These are phyloP conservation scores for Sula dactylatra DNA, from an alignment of 2,113 vertebrate species.

Conservation along the genomic window DNA sequence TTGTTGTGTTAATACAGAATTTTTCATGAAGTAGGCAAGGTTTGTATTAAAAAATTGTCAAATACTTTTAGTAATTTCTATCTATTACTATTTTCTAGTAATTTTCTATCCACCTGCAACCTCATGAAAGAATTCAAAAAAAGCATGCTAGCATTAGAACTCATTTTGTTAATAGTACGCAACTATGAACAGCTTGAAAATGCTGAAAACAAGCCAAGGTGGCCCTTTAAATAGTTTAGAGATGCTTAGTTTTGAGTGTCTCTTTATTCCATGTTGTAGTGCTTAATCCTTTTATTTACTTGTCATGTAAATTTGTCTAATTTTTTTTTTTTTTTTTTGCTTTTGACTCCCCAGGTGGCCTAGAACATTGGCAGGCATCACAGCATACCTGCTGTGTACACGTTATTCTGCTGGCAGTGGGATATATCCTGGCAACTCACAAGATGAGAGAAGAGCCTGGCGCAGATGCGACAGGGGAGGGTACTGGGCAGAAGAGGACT, in stretches of 20 bases:
- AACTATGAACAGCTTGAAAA: constrained; percentile 30
- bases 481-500: constrained; percentile 91
- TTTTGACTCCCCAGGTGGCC: constrained; percentile 84
- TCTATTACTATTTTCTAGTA: no score
- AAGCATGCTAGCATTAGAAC: not conserved
- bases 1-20: not conserved
- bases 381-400: constrained; percentile 86
- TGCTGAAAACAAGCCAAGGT: constrained; percentile 1
- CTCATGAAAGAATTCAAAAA: not conserved
- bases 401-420: constrained; percentile 82
- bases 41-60: not conserved
- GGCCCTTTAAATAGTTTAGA: constrained; percentile 62
- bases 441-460: constrained; percentile 89
- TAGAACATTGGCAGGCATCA: constrained; percentile 91
- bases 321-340: not conserved
- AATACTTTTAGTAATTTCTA: not conserved
- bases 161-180: constrained; percentile 11
- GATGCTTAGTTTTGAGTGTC: constrained; percentile 12
- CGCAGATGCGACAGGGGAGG: constrained; percentile 88
- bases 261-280: constrained; percentile 12
- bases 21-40: not conserved
- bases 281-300: constrained; percentile 38
- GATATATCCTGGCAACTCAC: constrained; percentile 81
- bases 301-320: constrained; percentile 7
- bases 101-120: not conserved